A percentile compares a stretch with the other conserved stretches of the same genome.
phyloP scores from a whole-genome alignment of 2,113 vertebrate species.

The Poecile atricapillus region DNA sequence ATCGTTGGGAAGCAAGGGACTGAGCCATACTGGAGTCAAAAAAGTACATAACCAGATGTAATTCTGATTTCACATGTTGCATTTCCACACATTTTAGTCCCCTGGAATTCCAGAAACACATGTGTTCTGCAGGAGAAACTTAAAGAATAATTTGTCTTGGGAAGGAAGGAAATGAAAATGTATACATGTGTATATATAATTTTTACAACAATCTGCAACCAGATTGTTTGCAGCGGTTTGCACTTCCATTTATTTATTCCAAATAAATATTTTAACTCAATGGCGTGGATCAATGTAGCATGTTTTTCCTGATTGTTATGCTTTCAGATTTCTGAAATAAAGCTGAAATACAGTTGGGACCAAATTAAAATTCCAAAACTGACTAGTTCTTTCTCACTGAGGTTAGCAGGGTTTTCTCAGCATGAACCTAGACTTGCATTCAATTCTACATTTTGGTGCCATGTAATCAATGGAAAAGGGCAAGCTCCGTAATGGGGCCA shows the following conservation, averaged over 20 bases:
- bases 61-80: slow-evolving; percentile 35
- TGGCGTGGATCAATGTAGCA: not conserved
- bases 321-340: slow-evolving; percentile 33
- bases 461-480: slow-evolving; percentile 52
- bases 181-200: slow-evolving; percentile 20
- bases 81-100: slow-evolving; percentile 22
- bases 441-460: slow-evolving; percentile 38
- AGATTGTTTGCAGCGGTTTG: slow-evolving; percentile 4
- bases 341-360: slow-evolving; percentile 20
- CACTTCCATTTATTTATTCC: slow-evolving; percentile 28
- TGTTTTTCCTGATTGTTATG: not conserved
- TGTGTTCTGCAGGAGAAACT: slow-evolving; percentile 37
- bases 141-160: slow-evolving; percentile 29
- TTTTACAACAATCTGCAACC: slow-evolving; percentile 33
- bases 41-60: slow-evolving; percentile 43
- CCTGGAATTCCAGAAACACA: slow-evolving; percentile 32
- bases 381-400: slow-evolving; percentile 38
- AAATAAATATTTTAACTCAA: slow-evolving; percentile 17
- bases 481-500: slow-evolving; percentile 10
- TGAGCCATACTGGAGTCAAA: slow-evolving; percentile 28
- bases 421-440: slow-evolving; percentile 52
- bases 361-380: slow-evolving; percentile 54
- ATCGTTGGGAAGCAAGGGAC: slow-evolving; percentile 5
- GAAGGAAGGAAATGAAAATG: slow-evolving; percentile 34
- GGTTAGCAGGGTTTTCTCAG: slow-evolving; percentile 53